Evolutionary conservation across 2,888 invertebrate species (phyloP).

Genomic region (Eilema depressum): DNA sequence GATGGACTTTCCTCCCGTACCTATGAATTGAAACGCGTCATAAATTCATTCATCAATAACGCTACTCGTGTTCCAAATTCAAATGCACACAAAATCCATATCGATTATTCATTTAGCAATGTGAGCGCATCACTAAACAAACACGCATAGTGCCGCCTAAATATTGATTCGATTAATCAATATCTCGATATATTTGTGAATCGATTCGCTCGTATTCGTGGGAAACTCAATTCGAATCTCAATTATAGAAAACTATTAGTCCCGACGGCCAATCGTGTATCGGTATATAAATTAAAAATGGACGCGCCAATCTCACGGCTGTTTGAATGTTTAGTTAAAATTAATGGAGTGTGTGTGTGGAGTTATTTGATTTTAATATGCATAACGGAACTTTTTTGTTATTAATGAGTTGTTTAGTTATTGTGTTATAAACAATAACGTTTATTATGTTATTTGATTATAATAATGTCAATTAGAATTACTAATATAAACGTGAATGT

Average conservation of each 20-base stretch:
- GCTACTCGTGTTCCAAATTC: not conserved
- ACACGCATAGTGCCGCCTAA: conserved; percentile 52
- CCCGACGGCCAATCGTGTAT: conserved; percentile 50
- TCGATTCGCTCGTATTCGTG: conserved; percentile 59
- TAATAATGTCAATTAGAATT: not conserved
- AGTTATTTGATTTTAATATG: conserved; percentile 44
- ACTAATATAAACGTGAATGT: not conserved
- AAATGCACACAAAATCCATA: conserved; percentile 19
- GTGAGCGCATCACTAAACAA: conserved; percentile 44
- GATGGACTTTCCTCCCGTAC: not conserved
- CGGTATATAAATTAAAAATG: conserved; percentile 63
- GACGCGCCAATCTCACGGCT: conserved; percentile 61
- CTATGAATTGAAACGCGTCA: not conserved
- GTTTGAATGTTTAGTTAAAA: conserved; percentile 51
- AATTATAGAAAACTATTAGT: conserved; percentile 70
- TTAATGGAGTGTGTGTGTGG: conserved; percentile 38
- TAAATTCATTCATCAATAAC: conserved; percentile 10
- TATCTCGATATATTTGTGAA: conserved; percentile 64
- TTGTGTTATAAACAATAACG: not conserved
- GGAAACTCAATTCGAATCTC: conserved; percentile 67
- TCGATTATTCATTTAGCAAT: conserved; percentile 32
- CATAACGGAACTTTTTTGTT: conserved; percentile 24
- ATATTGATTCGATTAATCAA: conserved; percentile 71
- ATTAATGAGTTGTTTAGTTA: conserved; percentile 35
- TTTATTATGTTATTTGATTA: not conserved